Percentiles rank a stretch among this genome's conserved stretches.
Evolutionary conservation across 2,797 vertebrate species (phyloP).

Genomic region (Pantherophis vulpinus): DNA sequence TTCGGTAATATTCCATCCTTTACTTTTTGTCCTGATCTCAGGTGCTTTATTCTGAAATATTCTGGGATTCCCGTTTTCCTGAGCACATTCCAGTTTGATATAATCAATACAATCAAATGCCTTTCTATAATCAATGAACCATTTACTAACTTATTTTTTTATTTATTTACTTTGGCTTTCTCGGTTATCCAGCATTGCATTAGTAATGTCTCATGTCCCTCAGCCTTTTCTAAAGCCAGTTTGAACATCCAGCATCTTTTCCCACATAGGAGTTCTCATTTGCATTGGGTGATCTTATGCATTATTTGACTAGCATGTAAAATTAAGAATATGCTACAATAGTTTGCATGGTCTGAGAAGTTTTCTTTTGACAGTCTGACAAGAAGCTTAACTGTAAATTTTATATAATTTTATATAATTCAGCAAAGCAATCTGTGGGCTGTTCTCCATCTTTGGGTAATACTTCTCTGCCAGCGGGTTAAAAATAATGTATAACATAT

Average conservation of each 20-base stretch:
- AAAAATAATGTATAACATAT: conserved; percentile 23
- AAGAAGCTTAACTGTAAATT: conserved; percentile 52
- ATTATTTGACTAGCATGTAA: not conserved
- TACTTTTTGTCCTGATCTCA: no score
- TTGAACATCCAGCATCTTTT: not conserved
- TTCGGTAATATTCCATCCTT: no score
- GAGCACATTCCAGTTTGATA: no score
- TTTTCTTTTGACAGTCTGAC: not conserved
- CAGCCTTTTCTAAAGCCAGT: not conserved
- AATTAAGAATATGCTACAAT: not conserved
- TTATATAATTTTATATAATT: conserved; percentile 57
- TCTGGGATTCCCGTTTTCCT: no score
- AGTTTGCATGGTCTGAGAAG: not conserved
- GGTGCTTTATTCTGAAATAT: no score
- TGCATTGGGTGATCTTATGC: not conserved
- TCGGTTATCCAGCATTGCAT: not conserved
- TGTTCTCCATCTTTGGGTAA: conserved; percentile 24
- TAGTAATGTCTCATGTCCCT: not conserved
- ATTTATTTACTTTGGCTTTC: not conserved
- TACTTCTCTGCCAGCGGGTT: not conserved
- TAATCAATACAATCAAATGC: no score
- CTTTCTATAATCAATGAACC: no score
- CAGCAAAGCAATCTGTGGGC: conserved; percentile 43
- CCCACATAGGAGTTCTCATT: not conserved
- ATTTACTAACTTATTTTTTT: not conserved